Evolutionary conservation across 2,797 vertebrate genomes (phyloP).

Genomic region (Petrocephalus schoutedeni): DNA sequence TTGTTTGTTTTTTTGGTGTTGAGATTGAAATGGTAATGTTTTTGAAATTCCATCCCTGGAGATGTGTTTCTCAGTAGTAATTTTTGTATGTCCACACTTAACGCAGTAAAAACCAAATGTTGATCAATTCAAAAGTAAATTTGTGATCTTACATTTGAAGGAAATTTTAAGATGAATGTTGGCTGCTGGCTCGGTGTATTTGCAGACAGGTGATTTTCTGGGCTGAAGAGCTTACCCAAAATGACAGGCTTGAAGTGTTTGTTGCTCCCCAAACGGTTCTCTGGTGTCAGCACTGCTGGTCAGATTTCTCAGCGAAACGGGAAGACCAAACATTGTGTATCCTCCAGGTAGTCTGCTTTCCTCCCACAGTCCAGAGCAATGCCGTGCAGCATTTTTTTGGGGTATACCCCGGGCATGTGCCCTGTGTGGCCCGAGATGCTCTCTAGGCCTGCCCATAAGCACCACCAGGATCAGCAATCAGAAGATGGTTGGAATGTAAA

Average conservation of each 20-base stretch:
- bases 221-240: not conserved
- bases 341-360: not conserved
- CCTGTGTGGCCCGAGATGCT: not conserved
- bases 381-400: not conserved
- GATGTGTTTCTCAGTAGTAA: not conserved
- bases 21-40: not conserved
- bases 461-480: not conserved
- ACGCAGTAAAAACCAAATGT: not conserved
- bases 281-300: constrained; percentile 30
- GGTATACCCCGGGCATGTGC: not conserved
- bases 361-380: not conserved
- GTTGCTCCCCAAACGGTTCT: constrained; percentile 5
- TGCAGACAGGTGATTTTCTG: not conserved
- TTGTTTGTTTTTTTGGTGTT: not conserved
- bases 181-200: not conserved
- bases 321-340: not conserved
- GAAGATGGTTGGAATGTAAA: not conserved
- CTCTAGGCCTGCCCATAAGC: not conserved
- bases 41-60: not conserved
- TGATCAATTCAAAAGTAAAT: not conserved
- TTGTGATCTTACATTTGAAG: not conserved
- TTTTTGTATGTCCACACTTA: not conserved
- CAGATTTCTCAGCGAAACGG: not conserved
- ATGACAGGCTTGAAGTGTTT: not conserved
- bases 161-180: not conserved